phyloP scores from a whole-genome alignment of 2,888 invertebrate species.

The Colostygia pectinataria region DNA sequence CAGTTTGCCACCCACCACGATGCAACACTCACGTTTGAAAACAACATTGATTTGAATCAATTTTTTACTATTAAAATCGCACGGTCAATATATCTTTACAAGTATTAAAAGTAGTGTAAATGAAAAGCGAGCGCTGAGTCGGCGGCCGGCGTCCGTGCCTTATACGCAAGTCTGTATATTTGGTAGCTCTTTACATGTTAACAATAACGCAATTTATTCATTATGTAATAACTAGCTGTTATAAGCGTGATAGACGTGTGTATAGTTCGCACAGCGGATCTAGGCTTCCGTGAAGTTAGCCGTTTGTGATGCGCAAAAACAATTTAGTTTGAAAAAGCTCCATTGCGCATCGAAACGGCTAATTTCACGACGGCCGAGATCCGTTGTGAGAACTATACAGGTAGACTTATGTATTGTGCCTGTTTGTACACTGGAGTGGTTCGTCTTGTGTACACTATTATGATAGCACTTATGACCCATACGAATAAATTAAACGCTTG shows the following conservation, averaged over 20 bases:
- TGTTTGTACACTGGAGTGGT: not conserved
- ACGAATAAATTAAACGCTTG: too few relatives aligned
- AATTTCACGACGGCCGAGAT: too few relatives aligned
- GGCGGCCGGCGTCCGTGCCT: slow-evolving; percentile 64
- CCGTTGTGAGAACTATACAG: too few relatives aligned
- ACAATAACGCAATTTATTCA: slow-evolving; percentile 25
- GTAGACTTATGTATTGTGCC: slow-evolving; percentile 1
- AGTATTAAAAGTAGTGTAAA: not conserved
- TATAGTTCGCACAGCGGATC: too few relatives aligned
- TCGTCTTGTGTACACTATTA: too few relatives aligned
- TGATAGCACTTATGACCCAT: too few relatives aligned
- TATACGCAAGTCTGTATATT: slow-evolving; percentile 63
- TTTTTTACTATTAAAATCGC: slow-evolving; percentile 2
- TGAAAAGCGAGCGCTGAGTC: slow-evolving; percentile 20
- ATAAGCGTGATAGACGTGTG: slow-evolving; percentile 3
- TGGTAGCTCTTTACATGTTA: slow-evolving; percentile 40
- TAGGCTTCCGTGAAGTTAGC: too few relatives aligned
- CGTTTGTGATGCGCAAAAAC: too few relatives aligned
- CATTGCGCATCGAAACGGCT: too few relatives aligned
- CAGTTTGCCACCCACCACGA: slow-evolving; percentile 6
- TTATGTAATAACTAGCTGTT: slow-evolving; percentile 18
- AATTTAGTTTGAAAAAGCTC: too few relatives aligned
- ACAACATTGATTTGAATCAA: slow-evolving; percentile 13
- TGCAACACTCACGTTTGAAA: slow-evolving; percentile 4
- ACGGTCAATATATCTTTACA: slow-evolving; percentile 1